These are phyloP conservation scores for Brachionus asplanchnoidis DNA, from an alignment of 1,140 invertebrate genomes.

Conservation along the genomic window DNA sequence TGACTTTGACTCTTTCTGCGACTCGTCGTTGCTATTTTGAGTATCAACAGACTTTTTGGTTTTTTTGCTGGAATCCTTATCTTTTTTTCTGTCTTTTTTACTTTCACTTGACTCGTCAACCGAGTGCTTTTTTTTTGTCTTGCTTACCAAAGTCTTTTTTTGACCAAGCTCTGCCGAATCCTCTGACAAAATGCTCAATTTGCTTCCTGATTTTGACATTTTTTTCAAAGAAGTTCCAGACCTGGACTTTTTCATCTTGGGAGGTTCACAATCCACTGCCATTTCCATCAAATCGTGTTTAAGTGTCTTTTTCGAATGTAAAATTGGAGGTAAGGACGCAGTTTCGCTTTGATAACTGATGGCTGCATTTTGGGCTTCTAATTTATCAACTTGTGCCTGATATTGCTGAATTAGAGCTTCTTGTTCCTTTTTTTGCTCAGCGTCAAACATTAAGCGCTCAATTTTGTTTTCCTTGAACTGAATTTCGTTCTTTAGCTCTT, in stretches of 20 bases:
- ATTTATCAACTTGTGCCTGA: neutral
- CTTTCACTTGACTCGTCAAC: neutral
- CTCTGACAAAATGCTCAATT: neutral
- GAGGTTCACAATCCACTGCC: neutral
- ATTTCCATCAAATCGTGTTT: neutral
- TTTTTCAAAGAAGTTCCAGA: neutral
- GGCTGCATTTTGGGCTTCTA: neutral
- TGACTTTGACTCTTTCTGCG: neutral
- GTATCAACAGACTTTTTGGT: neutral
- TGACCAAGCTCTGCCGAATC: neutral
- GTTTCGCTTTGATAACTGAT: neutral
- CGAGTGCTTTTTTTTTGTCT: neutral
- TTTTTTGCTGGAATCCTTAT: neutral
- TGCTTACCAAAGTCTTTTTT: neutral
- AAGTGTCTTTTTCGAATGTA: neutral
- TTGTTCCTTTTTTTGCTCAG: slow-evolving; percentile 14
- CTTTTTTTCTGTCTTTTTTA: neutral
- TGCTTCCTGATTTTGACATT: neutral
- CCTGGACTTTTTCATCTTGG: neutral
- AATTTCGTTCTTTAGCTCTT: neutral
- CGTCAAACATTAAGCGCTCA: neutral
- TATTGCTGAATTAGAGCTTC: neutral
- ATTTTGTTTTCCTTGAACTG: slow-evolving; percentile 28
- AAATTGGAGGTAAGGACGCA: neutral
- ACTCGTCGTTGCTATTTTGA: neutral